Base-by-base conservation (phyloP, 2,797 vertebrate species). In the Phalloptychus januarius region DNA sequence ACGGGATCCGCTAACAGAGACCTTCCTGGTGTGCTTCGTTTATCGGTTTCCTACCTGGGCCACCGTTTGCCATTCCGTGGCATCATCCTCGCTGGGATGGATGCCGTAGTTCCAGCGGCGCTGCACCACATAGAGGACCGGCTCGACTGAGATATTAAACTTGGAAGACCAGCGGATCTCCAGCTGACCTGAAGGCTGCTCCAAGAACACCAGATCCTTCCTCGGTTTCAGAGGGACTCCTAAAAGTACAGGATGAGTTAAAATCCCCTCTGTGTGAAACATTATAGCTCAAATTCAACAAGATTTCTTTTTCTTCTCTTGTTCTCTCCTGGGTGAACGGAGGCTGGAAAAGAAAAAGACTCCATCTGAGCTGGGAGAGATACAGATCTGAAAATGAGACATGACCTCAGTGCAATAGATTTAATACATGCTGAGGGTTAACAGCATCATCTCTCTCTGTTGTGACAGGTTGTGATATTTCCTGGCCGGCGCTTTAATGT, bases 171-270 rank as follows among this genome's bases (percentile, higher is more conserved):
- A 99, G 79, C 94, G 97, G 79, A 99, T 95, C 86, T 97, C 97
- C 90, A 99, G 94, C 70, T 96, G 96, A 71, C 97, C 97, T 0
- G 96, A 95, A 0, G 92, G 93, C 85, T 95, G 95, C 88, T 99
- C 98, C 67, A 88, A 74, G 77, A 99, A 99, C 71, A 94, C 95
- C 88, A 99, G 90, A 82, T 99, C 98, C 82, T 98, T 99, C 84
- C 98, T 95, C 23, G 98, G 98, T 91, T 98, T 99, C 91, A 99
- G 93, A n/a, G 98, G 98, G 79, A 97, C 97, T 80, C 98, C 98
- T 99, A 31, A 78, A 80, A 86, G 74, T 54, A 69, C 58, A 83
- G 52, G n/a, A 63, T 74, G 71, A 85, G 40, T 77, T 77, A 69
- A 88, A 79, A 74, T 74, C 80, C 74, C 13, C 78, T 5, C 74